phyloP scores from a whole-genome alignment of 2,113 vertebrate species.

The Acrocephalus arundinaceus region DNA sequence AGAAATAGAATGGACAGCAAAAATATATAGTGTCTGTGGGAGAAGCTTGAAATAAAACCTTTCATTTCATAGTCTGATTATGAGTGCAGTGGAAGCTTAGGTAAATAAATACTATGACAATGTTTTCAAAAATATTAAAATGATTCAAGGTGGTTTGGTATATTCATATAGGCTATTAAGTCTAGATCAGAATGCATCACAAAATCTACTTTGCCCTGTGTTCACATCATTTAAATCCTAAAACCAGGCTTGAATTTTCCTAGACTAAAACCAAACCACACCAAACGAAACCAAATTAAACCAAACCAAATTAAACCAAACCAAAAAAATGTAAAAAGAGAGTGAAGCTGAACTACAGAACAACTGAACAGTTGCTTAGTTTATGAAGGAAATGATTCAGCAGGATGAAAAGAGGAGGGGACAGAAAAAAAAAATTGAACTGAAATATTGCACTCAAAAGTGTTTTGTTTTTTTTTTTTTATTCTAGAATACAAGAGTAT shows the following conservation, averaged over 20 bases:
- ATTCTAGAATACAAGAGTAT: background rate
- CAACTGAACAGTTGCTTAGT: background rate
- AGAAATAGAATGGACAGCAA: background rate
- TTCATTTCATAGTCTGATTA: background rate
- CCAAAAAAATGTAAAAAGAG: background rate
- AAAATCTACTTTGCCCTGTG: background rate
- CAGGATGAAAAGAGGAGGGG: background rate
- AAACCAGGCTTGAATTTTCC: background rate
- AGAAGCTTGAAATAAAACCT: background rate
- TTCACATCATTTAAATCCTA: background rate
- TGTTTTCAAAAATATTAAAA: background rate
- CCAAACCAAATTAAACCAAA: background rate
- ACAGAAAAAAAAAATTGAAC: background rate
- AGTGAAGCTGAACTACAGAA: background rate
- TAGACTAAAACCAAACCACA: background rate
- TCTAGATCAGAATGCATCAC: background rate
- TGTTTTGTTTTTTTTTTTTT: background rate
- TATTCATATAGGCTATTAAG: background rate
- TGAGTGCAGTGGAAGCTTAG: background rate
- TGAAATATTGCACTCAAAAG: background rate
- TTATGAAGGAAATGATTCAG: background rate
- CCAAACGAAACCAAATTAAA: background rate
- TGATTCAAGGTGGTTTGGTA: background rate
- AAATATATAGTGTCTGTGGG: background rate
- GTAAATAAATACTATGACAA: background rate